Evolutionary conservation across 37 sponge, comb jelly and placozoan genomes (phyloP).

Genomic region (Chondrilla cf. caribensis): DNA sequence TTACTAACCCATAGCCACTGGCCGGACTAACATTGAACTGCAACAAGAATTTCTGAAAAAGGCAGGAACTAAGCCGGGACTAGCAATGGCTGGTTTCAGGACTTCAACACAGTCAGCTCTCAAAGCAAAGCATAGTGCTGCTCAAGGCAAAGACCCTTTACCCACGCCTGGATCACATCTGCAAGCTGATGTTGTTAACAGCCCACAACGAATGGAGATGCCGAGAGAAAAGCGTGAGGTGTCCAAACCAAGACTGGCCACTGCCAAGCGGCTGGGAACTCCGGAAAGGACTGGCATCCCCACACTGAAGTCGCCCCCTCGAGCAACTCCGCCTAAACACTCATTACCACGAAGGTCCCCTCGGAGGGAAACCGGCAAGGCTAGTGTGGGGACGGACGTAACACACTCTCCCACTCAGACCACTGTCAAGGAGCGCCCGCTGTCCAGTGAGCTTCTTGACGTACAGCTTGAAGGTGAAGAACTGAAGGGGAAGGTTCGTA

Average conservation of each 20-base stretch:
- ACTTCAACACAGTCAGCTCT: conserved; percentile 28
- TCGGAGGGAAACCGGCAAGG: neutral
- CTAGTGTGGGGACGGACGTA: neutral
- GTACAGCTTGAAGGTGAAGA: neutral
- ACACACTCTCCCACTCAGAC: neutral
- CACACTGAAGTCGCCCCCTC: neutral
- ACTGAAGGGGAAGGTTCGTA: neutral
- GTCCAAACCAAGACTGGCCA: neutral
- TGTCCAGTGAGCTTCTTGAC: no score
- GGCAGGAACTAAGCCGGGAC: conserved; percentile 12
- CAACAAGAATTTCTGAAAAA: neutral
- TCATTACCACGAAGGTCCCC: neutral
- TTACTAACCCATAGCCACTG: conserved; percentile 38
- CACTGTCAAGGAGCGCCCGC: neutral
- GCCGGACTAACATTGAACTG: conserved; percentile 59
- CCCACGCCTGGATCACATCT: no score
- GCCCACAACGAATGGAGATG: neutral
- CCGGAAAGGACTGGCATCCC: neutral
- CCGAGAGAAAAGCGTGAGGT: neutral
- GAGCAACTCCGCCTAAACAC: neutral
- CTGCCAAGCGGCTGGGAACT: neutral
- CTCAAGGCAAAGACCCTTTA: neutral
- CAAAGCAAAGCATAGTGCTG: neutral
- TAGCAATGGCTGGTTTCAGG: conserved; percentile 32
- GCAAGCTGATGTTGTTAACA: no score